Evolutionary conservation across 2,113 vertebrate genomes (phyloP).

Genomic region (Myanophis thanlyinensis): DNA sequence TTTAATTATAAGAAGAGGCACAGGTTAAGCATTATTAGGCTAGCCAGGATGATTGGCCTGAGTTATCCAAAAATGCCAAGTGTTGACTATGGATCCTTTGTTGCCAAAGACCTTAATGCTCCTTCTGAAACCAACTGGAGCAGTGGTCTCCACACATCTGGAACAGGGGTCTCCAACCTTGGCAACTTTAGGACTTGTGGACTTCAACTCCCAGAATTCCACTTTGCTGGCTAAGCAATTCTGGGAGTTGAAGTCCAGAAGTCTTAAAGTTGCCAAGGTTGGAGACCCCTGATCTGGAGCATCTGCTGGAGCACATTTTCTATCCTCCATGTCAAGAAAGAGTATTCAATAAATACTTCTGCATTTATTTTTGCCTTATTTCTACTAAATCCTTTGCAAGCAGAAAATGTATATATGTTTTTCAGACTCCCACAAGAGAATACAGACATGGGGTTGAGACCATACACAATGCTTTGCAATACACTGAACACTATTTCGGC

Average conservation of each 20-base stretch:
- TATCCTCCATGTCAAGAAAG: background rate
- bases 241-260: too few species aligned
- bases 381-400: background rate
- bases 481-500: background rate
- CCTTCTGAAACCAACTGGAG: background rate
- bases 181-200: too few species aligned
- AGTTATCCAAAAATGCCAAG: background rate
- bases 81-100: background rate
- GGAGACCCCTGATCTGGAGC: too few species aligned
- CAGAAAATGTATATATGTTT: background rate
- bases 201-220: too few species aligned
- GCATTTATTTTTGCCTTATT: background rate
- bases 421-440: background rate
- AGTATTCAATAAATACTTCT: too few species aligned
- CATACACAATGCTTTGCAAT: background rate
- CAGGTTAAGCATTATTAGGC: background rate
- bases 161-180: too few species aligned
- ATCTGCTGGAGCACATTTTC: background rate
- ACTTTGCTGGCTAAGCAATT: too few species aligned
- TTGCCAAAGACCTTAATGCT: background rate
- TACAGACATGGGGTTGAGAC: background rate
- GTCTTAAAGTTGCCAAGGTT: too few species aligned
- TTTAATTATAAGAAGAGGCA: background rate
- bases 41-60: background rate
- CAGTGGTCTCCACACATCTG: too few species aligned